Conservation (phyloP, 2,113 vertebrate species). For the Procavia capensis region DNA sequence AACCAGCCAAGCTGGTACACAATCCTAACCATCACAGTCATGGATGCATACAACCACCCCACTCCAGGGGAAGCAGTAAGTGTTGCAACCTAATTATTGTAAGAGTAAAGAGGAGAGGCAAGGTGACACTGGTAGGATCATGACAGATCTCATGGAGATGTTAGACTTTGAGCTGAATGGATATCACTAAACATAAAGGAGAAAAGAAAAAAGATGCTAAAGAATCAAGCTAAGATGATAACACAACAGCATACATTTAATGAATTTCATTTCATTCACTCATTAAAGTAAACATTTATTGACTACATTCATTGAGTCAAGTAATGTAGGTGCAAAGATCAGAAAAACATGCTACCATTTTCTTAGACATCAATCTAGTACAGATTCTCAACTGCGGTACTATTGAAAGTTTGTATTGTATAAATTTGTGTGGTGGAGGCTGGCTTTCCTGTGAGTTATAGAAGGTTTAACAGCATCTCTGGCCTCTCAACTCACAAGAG, state of each 20-base stretch:
- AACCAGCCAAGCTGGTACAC: too few relatives aligned
- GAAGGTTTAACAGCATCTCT: not conserved
- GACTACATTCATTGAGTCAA: fast-evolving
- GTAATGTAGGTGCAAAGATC: not conserved
- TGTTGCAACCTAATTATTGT: too few relatives aligned
- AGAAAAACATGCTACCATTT: not conserved
- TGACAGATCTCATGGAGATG: fast-evolving
- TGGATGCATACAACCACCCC: not conserved
- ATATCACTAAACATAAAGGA: not conserved
- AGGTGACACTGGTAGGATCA: too few relatives aligned
- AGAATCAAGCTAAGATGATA: not conserved
- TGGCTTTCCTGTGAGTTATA: too few relatives aligned
- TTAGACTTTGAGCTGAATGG: not conserved
- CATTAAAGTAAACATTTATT: too few relatives aligned
- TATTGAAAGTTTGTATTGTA: too few relatives aligned
- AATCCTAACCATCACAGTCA: too few relatives aligned
- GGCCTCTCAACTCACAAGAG: not conserved
- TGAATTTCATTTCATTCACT: not conserved
- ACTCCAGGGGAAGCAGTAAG: not conserved
- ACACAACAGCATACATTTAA: not conserved
- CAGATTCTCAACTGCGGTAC: not conserved
- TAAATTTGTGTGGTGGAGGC: fast-evolving
- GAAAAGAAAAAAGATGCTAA: not conserved
- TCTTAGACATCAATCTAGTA: not conserved
- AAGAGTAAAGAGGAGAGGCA: not conserved